phyloP scores from a whole-genome alignment of 2,113 vertebrate species.

The Zosterops japonicus region DNA sequence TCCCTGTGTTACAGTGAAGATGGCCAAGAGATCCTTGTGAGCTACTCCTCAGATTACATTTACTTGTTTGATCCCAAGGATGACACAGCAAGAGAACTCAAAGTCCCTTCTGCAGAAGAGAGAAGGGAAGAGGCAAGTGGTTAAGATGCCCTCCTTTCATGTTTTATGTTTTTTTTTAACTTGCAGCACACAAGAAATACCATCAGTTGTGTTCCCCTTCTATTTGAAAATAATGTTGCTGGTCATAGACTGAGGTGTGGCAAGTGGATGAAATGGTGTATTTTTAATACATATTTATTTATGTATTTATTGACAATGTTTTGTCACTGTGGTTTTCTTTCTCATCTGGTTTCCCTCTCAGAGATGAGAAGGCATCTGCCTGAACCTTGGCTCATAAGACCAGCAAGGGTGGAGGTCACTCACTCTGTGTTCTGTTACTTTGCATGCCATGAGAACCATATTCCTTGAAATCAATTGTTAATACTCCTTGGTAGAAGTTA shows the following conservation, averaged over 20 bases:
- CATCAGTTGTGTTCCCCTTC: background rate
- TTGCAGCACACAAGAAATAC: background rate
- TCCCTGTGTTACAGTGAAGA: slow-evolving; percentile 97
- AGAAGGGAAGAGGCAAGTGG: slow-evolving; percentile 90
- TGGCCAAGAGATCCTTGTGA: slow-evolving; percentile 96
- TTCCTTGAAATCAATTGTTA: background rate
- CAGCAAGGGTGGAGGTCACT: background rate
- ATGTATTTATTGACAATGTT: background rate
- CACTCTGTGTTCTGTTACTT: background rate
- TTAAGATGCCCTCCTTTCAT: background rate
- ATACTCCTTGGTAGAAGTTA: background rate
- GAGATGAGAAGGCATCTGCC: background rate
- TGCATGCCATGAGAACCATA: background rate
- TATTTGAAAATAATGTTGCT: background rate
- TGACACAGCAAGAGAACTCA: slow-evolving; percentile 92
- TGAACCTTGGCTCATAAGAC: background rate
- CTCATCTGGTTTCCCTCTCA: background rate
- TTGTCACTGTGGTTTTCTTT: background rate
- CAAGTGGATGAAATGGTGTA: background rate
- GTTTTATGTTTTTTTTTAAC: background rate
- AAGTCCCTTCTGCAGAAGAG: slow-evolving; percentile 89
- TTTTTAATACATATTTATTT: background rate
- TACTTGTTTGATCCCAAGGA: slow-evolving; percentile 97
- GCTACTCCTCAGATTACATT: slow-evolving; percentile 98
- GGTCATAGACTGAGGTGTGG: background rate